Evolutionary conservation across 1,140 invertebrate genomes (phyloP).

Genomic region (Liolophura sinensis): DNA sequence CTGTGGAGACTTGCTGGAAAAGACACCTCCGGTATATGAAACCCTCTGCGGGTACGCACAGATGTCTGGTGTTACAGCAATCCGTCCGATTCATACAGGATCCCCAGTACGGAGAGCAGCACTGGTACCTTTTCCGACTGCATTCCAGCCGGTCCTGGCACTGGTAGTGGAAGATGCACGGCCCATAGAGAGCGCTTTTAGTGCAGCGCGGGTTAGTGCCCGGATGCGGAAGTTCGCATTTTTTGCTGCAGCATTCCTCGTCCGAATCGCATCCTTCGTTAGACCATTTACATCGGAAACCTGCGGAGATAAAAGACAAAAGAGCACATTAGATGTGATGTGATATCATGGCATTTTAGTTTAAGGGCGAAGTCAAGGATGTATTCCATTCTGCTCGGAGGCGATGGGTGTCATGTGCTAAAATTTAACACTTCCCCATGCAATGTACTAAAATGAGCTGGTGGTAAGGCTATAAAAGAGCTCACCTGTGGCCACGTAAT

Average conservation of each 20-base stretch:
- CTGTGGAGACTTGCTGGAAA: neutral
- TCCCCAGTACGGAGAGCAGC: conserved; percentile 39
- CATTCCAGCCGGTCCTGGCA: conserved; percentile 31
- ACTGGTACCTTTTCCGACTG: conserved; percentile 22
- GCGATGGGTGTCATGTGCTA: no score
- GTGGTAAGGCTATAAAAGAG: no score
- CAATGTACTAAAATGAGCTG: no score
- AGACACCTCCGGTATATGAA: conserved; percentile 39
- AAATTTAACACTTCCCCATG: no score
- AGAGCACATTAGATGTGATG: no score
- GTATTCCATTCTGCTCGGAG: no score
- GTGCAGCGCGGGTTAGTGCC: conserved; percentile 40
- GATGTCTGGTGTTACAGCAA: conserved; percentile 31
- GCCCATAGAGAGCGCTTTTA: conserved; percentile 22
- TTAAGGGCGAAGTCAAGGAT: no score
- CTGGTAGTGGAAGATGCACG: conserved; percentile 34
- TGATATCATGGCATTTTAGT: no score
- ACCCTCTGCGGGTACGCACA: conserved; percentile 25
- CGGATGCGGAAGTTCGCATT: conserved; percentile 29
- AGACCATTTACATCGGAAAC: conserved; percentile 34
- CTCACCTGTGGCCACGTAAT: no score
- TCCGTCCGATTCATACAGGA: conserved; percentile 26
- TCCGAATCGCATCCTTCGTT: conserved; percentile 35
- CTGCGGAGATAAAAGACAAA: conserved; percentile 9
- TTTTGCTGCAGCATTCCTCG: conserved; percentile 32